Conservation (phyloP, 2,888 invertebrate genomes). For the Phymatocera aterrima region DNA sequence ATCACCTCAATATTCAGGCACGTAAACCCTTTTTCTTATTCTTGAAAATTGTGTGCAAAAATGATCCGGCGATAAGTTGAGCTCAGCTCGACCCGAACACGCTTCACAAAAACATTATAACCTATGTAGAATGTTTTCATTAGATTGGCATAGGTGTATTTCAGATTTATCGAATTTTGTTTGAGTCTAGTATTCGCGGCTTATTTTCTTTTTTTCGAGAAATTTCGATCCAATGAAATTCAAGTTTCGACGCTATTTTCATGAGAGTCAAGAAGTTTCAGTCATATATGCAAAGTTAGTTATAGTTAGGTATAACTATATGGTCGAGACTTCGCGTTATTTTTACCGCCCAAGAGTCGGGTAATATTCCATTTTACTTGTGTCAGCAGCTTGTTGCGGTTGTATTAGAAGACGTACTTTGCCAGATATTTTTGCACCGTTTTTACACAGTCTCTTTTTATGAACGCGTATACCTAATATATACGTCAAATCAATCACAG, state of each 20-base stretch:
- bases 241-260: not conserved
- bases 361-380: conserved; percentile 16
- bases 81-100: not conserved
- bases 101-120: not conserved
- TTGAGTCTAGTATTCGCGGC: not conserved
- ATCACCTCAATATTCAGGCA: conserved; percentile 1
- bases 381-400: not conserved
- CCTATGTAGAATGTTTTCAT: not conserved
- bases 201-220: not conserved
- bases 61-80: not conserved
- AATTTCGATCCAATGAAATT: not conserved
- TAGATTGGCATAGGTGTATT: not conserved
- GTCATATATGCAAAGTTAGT: conserved; percentile 11
- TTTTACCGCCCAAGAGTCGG: not conserved
- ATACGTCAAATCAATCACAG: not conserved
- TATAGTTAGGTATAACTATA: too few species aligned
- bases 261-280: conserved; percentile 8
- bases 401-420: not conserved
- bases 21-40: conserved; percentile 18
- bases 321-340: not conserved
- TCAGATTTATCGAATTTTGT: not conserved
- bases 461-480: not conserved
- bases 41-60: not conserved
- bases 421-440: conserved; percentile 12
- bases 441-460: not conserved